These are phyloP conservation scores for Pemphredon lugubris DNA, from an alignment of 2,888 invertebrate species.

Conservation along the genomic window DNA sequence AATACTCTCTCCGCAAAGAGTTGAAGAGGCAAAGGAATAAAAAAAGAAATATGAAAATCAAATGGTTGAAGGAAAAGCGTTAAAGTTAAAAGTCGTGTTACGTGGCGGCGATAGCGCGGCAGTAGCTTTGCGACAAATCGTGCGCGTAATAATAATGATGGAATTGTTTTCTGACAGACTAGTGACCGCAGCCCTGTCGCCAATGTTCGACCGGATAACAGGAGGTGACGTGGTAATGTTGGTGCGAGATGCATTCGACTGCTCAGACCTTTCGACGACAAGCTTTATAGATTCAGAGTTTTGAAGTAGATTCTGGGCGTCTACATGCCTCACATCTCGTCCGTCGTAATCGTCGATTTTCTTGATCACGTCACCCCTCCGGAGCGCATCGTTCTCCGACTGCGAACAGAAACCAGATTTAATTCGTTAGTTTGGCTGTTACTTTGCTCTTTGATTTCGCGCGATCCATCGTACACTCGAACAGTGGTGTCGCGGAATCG, in stretches of 20 bases:
- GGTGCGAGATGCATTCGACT: slow-evolving; percentile 69
- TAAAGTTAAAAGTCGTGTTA: no score
- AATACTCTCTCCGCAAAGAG: no score
- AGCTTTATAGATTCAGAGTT: slow-evolving; percentile 91
- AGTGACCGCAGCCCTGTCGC: slow-evolving; percentile 72
- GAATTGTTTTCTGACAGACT: slow-evolving; percentile 75
- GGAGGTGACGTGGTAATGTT: slow-evolving; percentile 67
- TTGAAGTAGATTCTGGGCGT: slow-evolving; percentile 93
- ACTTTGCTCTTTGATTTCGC: no score
- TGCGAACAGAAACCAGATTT: slow-evolving; percentile 79
- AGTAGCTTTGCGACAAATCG: slow-evolving; percentile 24
- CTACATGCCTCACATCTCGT: slow-evolving; percentile 92
- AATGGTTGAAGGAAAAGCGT: no score
- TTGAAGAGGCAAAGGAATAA: no score
- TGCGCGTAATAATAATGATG: slow-evolving; percentile 39
- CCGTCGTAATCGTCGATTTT: slow-evolving; percentile 95
- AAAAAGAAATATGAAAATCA: no score
- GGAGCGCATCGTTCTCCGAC: slow-evolving; percentile 92
- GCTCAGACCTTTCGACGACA: slow-evolving; percentile 89
- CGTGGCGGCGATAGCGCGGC: slow-evolving; percentile 20
- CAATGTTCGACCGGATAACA: slow-evolving; percentile 70
- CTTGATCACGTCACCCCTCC: slow-evolving; percentile 94
- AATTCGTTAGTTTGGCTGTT: no score
- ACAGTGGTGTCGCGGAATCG: no score
- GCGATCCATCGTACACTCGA: no score